Conservation (phyloP, 1,140 invertebrate species). For the Ostrea edulis region DNA sequence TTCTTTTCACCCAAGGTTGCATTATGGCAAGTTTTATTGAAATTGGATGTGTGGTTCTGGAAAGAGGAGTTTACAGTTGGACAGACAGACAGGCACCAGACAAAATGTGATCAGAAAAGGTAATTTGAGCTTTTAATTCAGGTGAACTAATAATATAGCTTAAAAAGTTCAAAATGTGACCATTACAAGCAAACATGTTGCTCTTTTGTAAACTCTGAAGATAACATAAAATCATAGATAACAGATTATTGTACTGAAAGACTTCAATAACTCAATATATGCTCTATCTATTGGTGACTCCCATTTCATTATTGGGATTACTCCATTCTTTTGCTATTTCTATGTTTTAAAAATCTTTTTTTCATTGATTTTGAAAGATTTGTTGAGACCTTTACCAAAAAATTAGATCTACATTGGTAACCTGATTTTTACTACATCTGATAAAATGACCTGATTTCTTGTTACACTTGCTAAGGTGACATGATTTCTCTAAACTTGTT, state of each 20-base stretch:
- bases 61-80: no score
- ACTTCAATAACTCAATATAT: background rate
- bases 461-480: background rate
- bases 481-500: conserved; percentile 48
- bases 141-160: background rate
- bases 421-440: background rate
- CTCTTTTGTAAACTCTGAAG: background rate
- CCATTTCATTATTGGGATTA: background rate
- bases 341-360: background rate
- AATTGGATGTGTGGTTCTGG: no score
- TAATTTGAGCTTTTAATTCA: no score
- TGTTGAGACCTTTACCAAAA: background rate
- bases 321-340: background rate
- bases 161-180: background rate
- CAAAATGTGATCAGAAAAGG: no score
- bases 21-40: no score
- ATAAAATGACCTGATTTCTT: background rate
- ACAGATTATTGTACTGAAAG: background rate
- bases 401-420: background rate
- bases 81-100: no score
- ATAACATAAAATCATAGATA: background rate
- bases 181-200: background rate
- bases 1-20: no score
- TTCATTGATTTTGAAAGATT: background rate
- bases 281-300: no score